Evolutionary conservation across 2,888 invertebrate species (phyloP).

Genomic region (Diploptera punctata): DNA sequence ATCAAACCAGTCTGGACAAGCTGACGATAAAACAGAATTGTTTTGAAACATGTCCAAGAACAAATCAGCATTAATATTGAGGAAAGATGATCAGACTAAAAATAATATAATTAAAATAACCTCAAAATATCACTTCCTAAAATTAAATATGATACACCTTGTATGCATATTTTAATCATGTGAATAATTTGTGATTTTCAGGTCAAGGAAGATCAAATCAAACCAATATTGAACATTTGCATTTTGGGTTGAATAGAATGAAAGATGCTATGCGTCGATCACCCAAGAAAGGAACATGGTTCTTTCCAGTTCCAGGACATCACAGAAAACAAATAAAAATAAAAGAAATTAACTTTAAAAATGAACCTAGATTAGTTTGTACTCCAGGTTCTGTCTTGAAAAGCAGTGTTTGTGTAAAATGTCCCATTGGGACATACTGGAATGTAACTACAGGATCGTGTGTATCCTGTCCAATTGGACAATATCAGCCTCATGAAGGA

Average conservation of each 20-base stretch:
- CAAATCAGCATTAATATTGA: no score
- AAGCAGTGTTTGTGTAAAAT: conserved; percentile 54
- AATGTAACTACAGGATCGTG: conserved; percentile 62
- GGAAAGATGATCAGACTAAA: no score
- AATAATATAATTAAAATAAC: no score
- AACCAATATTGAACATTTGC: neutral
- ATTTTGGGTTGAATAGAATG: neutral
- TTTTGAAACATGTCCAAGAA: no score
- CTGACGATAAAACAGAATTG: no score
- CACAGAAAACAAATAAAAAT: conserved; percentile 21
- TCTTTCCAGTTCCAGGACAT: neutral
- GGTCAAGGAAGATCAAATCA: neutral
- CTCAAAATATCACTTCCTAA: no score
- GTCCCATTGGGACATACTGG: conserved; percentile 69
- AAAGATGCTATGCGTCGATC: conserved; percentile 5
- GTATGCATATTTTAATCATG: no score
- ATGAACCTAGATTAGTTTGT: conserved; percentile 28
- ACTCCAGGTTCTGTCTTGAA: conserved; percentile 28
- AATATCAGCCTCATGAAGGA: conserved; percentile 64
- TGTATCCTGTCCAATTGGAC: conserved; percentile 64
- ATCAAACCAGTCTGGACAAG: no score
- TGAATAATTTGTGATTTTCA: neutral
- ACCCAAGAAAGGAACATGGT: neutral
- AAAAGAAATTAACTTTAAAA: conserved; percentile 20
- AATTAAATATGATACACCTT: no score